phyloP scores from a whole-genome alignment of 2,113 vertebrate genomes.

The Probosciger aterrimus region DNA sequence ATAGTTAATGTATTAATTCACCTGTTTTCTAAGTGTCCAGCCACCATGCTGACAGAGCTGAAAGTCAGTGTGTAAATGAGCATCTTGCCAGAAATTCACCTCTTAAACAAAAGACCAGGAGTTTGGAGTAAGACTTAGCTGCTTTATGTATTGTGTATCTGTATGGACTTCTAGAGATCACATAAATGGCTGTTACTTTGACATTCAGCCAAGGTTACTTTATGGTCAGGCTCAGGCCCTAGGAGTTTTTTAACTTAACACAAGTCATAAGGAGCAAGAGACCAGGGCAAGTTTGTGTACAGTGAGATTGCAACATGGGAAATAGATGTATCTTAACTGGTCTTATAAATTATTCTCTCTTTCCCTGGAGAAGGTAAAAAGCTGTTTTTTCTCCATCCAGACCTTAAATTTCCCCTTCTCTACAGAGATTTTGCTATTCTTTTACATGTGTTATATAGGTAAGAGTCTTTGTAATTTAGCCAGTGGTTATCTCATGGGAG shows the following conservation, averaged over 20 bases:
- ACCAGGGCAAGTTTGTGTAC: background rate
- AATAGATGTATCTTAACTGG: background rate
- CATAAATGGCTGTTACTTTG: background rate
- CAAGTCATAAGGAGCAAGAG: background rate
- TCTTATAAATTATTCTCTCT: background rate
- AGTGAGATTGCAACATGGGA: background rate
- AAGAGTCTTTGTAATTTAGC: slow-evolving; percentile 1
- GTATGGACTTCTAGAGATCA: background rate
- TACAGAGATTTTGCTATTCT: background rate
- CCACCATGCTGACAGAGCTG: background rate
- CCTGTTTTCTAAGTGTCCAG: background rate
- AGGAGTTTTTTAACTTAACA: background rate
- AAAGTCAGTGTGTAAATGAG: background rate
- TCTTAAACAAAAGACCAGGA: background rate
- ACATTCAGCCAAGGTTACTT: background rate
- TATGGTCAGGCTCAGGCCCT: background rate
- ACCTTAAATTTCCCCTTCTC: background rate
- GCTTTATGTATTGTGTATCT: background rate
- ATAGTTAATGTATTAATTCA: background rate
- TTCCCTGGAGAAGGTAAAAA: background rate
- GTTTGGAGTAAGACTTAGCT: background rate
- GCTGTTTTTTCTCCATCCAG: background rate
- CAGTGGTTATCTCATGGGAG: background rate
- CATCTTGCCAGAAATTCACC: background rate
- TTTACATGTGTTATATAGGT: background rate